phyloP scores from a whole-genome alignment of 2,113 vertebrate genomes.

The Colinus virginianus region DNA sequence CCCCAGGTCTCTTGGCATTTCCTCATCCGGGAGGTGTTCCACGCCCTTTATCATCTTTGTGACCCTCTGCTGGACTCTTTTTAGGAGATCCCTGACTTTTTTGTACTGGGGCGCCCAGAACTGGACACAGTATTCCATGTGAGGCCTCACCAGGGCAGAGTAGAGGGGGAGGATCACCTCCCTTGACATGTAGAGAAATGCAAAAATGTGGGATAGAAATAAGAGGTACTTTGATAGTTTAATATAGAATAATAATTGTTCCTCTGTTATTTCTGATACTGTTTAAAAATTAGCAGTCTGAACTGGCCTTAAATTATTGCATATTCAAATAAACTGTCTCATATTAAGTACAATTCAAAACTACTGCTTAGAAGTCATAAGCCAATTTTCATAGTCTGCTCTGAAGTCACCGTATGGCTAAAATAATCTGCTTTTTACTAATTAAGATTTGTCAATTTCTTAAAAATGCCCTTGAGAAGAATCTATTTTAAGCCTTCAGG shows the following conservation, averaged over 20 bases:
- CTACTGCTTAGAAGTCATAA: neutral
- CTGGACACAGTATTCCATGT: too few relatives aligned
- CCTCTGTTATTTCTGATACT: neutral
- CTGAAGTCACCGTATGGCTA: neutral
- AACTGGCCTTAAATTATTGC: neutral
- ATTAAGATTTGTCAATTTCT: neutral
- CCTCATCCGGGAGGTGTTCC: too few relatives aligned
- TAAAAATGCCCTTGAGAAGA: neutral
- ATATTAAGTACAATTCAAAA: neutral
- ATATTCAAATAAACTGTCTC: neutral
- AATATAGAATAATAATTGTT: neutral
- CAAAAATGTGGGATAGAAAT: neutral
- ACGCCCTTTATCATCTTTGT: too few relatives aligned
- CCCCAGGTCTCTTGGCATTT: too few relatives aligned
- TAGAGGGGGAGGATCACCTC: too few relatives aligned
- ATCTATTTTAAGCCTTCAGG: neutral
- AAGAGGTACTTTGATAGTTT: neutral
- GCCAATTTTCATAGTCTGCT: neutral
- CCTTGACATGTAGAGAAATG: neutral
- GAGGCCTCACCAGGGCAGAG: too few relatives aligned
- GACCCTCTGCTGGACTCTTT: too few relatives aligned
- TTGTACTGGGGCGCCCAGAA: too few relatives aligned
- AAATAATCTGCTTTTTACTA: constrained; percentile 4
- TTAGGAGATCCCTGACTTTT: too few relatives aligned
- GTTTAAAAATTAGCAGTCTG: neutral